Percentiles rank a stretch among this genome's conserved stretches.
These are phyloP conservation scores for Fulica atra DNA, from an alignment of 2,113 vertebrate genomes.

Conservation along the genomic window DNA sequence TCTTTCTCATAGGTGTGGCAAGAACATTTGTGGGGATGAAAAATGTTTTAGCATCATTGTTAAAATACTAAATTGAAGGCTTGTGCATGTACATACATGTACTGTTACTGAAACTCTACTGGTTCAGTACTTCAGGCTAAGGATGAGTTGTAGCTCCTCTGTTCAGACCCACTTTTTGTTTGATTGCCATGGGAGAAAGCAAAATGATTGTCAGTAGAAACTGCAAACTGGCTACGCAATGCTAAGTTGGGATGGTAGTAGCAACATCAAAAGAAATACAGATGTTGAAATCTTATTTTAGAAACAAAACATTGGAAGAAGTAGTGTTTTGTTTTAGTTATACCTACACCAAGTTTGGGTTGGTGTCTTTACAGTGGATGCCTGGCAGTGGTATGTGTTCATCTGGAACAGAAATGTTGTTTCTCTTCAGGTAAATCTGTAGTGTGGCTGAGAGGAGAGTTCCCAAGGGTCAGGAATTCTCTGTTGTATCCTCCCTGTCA, in stretches of 20 bases:
- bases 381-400: no score
- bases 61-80: neutral
- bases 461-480: fast-evolving
- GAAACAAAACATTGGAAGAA: neutral
- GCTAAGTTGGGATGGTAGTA: neutral
- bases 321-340: neutral
- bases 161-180: neutral
- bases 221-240: neutral
- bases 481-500: fast-evolving
- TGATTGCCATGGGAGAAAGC: neutral
- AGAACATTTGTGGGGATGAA: neutral
- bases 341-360: neutral
- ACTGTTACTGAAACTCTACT: neutral
- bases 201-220: neutral
- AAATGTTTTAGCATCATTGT: neutral
- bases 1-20: neutral
- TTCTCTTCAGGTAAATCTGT: neutral
- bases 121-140: neutral
- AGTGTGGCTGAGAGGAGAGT: neutral
- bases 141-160: neutral
- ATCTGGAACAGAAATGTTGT: neutral
- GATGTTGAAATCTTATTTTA: neutral
- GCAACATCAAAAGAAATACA: neutral
- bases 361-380: neutral
- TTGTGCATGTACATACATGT: fast-evolving